A percentile compares a stretch with the other conserved stretches of the same genome.
Evolutionary conservation across 2,113 vertebrate species (phyloP).

Genomic region (Nasalis larvatus): DNA sequence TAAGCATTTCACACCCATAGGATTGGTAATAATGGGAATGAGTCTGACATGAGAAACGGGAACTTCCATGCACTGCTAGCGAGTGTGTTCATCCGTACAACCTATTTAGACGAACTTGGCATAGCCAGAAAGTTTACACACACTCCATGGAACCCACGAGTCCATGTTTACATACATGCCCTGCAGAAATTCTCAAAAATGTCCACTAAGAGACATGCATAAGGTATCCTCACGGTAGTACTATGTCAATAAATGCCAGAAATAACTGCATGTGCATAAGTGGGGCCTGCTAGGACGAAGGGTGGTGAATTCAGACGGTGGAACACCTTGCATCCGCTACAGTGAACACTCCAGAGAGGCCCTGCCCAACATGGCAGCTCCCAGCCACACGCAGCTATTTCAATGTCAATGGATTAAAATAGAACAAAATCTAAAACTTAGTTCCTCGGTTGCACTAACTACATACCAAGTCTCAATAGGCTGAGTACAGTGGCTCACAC

Average conservation of each 20-base stretch:
- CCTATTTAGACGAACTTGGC: neutral
- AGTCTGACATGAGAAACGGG: neutral
- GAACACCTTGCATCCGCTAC: neutral
- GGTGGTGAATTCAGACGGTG: fast-evolving
- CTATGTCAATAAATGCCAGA: neutral
- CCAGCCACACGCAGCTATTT: neutral
- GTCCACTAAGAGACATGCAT: too few relatives aligned
- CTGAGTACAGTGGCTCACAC: too few relatives aligned
- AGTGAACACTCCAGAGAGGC: neutral
- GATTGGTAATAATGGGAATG: fast-evolving
- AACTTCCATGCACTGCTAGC: fast-evolving
- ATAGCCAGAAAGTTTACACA: too few relatives aligned
- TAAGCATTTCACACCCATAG: fast-evolving
- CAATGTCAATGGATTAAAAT: neutral
- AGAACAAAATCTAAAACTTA: neutral
- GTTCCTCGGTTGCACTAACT: fast-evolving
- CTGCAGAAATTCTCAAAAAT: neutral
- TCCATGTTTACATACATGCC: fast-evolving
- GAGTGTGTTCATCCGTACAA: fast-evolving
- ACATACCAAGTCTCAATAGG: fast-evolving
- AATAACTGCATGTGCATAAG: fast-evolving
- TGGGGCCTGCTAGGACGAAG: too few relatives aligned
- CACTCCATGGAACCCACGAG: neutral
- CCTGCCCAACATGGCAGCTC: fast-evolving
- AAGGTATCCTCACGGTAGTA: neutral